Percentiles rank a stretch among this genome's conserved stretches.
Conservation (phyloP, 2,888 invertebrate species). For the Theretra japonica region DNA sequence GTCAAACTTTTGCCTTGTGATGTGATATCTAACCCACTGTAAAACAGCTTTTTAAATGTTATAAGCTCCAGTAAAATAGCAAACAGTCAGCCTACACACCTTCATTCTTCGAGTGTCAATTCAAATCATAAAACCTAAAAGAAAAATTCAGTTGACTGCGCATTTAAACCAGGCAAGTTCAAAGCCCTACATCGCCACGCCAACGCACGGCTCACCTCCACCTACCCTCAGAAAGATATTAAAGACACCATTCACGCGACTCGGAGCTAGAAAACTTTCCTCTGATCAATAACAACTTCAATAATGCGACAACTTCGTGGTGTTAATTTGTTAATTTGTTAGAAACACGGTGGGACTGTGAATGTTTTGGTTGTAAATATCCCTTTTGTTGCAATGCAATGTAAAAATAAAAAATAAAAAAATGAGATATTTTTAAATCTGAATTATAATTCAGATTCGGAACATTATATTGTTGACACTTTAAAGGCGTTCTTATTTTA, state of each 20-base stretch:
- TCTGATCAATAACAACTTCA: conserved; percentile 49
- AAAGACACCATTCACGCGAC: neutral
- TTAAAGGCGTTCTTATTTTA: too few species aligned
- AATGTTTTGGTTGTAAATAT: conserved; percentile 19
- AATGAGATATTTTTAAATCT: too few species aligned
- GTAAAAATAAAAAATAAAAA: too few species aligned
- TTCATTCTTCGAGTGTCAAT: neutral
- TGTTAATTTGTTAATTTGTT: conserved; percentile 52
- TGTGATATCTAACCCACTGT: too few species aligned
- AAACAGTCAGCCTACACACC: too few species aligned
- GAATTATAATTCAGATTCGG: too few species aligned
- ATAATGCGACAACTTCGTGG: conserved; percentile 43
- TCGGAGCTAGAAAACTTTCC: conserved; percentile 34
- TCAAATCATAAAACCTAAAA: neutral
- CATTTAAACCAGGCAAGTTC: neutral
- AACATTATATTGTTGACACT: too few species aligned
- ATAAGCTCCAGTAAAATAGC: too few species aligned
- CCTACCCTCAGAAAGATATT: neutral
- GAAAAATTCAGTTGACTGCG: neutral
- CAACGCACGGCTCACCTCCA: neutral
- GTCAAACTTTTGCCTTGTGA: too few species aligned
- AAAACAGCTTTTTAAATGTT: too few species aligned
- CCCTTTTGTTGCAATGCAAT: neutral
- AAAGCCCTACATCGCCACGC: neutral
- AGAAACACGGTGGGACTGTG: conserved; percentile 33